Evolutionary conservation across 2,797 vertebrate genomes (phyloP).

Genomic region (Falco cherrug): DNA sequence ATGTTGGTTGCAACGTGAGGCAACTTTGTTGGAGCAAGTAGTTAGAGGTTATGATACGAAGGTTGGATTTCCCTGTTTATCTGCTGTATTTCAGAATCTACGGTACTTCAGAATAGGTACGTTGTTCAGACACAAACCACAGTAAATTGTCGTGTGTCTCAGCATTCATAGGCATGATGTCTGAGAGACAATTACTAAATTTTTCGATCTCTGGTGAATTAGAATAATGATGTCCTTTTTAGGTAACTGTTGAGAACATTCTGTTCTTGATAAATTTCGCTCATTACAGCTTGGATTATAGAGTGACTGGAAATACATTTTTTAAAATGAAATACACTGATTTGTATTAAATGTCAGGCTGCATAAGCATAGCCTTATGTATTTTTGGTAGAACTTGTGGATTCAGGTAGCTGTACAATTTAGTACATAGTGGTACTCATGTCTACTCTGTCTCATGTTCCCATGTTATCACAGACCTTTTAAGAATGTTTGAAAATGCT

Average conservation of each 20-base stretch:
- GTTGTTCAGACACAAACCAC: neutral
- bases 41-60: fast-evolving
- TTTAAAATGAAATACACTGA: neutral
- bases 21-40: neutral
- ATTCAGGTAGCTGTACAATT: neutral
- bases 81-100: neutral
- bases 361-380: neutral
- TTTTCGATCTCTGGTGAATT: neutral
- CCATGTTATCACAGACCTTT: neutral
- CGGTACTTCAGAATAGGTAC: neutral
- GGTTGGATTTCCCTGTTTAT: neutral
- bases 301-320: neutral
- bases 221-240: neutral
- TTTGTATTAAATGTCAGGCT: neutral
- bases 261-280: neutral
- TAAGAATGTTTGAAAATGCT: neutral
- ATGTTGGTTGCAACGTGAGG: neutral
- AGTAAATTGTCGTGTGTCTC: fast-evolving
- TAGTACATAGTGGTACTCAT: neutral
- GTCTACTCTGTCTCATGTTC: neutral
- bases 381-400: neutral
- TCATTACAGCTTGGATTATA: neutral
- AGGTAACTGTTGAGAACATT: neutral
- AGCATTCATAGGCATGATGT: neutral
- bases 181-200: neutral